Evolutionary conservation across 1,140 invertebrate species (phyloP).

Genomic region (Probaryconus sp.): DNA sequence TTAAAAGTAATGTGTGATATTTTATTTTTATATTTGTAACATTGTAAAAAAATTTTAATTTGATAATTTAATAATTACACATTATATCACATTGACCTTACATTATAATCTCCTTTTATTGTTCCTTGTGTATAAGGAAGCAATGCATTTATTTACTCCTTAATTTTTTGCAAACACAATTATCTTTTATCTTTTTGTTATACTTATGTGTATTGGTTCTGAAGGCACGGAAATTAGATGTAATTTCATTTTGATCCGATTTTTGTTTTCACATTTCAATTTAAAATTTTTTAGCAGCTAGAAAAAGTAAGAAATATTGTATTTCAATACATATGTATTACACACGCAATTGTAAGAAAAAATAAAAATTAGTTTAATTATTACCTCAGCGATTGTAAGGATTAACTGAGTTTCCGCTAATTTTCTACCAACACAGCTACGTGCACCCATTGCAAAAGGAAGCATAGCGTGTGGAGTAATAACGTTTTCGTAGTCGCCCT

Average conservation of each 20-base stretch:
- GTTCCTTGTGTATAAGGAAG: too few relatives aligned
- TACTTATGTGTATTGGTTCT: slow-evolving; percentile 73
- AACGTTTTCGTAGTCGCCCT: slow-evolving; percentile 75
- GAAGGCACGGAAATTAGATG: slow-evolving; percentile 81
- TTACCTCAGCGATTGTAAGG: slow-evolving; percentile 82
- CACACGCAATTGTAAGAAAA: slow-evolving; percentile 11
- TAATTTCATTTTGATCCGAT: slow-evolving; percentile 78
- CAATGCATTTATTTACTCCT: too few relatives aligned
- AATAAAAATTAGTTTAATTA: slow-evolving; percentile 7
- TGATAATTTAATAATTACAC: too few relatives aligned
- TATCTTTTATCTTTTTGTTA: slow-evolving; percentile 25
- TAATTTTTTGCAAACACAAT: too few relatives aligned
- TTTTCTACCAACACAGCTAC: slow-evolving; percentile 89
- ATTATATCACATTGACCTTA: too few relatives aligned
- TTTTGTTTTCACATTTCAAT: slow-evolving; percentile 77
- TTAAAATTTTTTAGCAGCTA: slow-evolving; percentile 78
- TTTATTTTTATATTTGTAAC: too few relatives aligned
- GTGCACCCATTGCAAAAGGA: slow-evolving; percentile 89
- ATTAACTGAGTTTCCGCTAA: slow-evolving; percentile 87
- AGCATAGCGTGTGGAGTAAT: slow-evolving; percentile 84
- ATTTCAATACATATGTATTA: slow-evolving; percentile 6
- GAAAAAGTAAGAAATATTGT: slow-evolving; percentile 39
- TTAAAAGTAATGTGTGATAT: too few relatives aligned
- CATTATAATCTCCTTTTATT: too few relatives aligned
- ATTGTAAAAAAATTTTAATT: too few relatives aligned